Percentiles rank a stretch among this genome's conserved stretches.
phyloP scores from a whole-genome alignment of 2,113 vertebrate species.

The Apteryx mantelli region DNA sequence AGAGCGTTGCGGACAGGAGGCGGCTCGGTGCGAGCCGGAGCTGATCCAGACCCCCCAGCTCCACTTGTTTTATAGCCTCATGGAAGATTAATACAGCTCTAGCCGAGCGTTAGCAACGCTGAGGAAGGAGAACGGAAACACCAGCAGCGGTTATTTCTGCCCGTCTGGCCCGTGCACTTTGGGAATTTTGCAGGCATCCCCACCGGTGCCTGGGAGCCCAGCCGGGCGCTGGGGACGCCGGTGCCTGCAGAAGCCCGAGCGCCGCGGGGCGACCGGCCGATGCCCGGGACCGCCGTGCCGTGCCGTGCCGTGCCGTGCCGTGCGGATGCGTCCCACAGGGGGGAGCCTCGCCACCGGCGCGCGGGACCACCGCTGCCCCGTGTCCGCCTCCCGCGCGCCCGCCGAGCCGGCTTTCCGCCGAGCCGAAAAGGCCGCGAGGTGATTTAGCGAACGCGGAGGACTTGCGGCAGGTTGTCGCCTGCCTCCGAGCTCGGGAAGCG shows the following conservation, averaged over 20 bases:
- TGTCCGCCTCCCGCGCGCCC: no score
- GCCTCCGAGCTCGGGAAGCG: not conserved
- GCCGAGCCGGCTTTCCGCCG: not conserved
- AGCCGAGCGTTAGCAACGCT: not conserved
- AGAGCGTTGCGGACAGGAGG: not conserved
- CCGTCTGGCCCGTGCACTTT: no score
- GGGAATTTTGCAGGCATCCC: no score
- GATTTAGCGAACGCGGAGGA: not conserved
- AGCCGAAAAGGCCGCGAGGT: not conserved
- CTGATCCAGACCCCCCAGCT: not conserved
- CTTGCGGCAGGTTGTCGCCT: not conserved
- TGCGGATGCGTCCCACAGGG: slow-evolving; percentile 32
- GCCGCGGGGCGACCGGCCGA: no score
- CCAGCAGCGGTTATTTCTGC: no score
- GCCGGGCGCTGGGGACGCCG: no score
- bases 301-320: no score
- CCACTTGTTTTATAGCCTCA: not conserved
- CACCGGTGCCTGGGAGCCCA: no score
- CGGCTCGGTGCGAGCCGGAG: not conserved
- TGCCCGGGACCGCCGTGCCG: no score
- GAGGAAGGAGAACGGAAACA: no score
- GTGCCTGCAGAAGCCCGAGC: no score
- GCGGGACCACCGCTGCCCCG: not conserved
- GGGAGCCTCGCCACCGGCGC: slow-evolving; percentile 45
- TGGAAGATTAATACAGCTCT: not conserved